Evolutionary conservation across 2,888 invertebrate species (phyloP), one percentile per base, ranked within the genome.

Genomic region (Oscheius sp.): DNA sequence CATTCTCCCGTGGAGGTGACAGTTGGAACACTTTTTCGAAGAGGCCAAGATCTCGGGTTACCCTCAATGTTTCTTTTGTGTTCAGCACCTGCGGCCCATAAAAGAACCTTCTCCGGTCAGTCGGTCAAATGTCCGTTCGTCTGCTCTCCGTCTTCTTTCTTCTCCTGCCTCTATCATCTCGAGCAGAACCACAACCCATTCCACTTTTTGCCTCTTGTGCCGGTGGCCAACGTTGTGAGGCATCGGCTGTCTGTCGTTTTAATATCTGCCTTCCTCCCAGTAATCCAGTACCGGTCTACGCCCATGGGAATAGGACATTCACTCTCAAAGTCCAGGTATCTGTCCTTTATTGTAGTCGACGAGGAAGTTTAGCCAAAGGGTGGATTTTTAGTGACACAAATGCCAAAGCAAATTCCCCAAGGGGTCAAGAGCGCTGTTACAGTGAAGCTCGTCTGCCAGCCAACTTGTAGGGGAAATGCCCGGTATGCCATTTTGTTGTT

Each of bases 191-290:
- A 6, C 21, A 55, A 6, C 13, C 25, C 2, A 21, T 25, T 5
- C 71, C 71, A 29, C 49, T 71, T 23, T 71, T 71, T 29, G 27
- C 46, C 25, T 52, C 52, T 12, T 71, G 71, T 29, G 23, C 35
- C n/a, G 41, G 43, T 9, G 35, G 52, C 18, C 61, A 61, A 21
- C 49, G 52, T 16, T 71, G 71, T 63, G 71, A 71, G 25, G 61
- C 52, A 29, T 29, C 52, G 1, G 59, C 63, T 16, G 25, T 63
- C 16, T 71, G 71, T 61, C 53, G 63, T 1, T 63, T 61, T 18
- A 53, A 71, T 21, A 71, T 71, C 27, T 71, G 71, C 21, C 52
- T 71, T 9, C 71, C 71, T 35, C 53, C 63, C 21, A 41, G 3
- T 13, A 63, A 63, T 52, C 71, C 71, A 0, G 53, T 63, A 25